These are phyloP conservation scores for Philopedon plagiatum DNA, from an alignment of 2,888 invertebrate genomes.

Conservation along the genomic window DNA sequence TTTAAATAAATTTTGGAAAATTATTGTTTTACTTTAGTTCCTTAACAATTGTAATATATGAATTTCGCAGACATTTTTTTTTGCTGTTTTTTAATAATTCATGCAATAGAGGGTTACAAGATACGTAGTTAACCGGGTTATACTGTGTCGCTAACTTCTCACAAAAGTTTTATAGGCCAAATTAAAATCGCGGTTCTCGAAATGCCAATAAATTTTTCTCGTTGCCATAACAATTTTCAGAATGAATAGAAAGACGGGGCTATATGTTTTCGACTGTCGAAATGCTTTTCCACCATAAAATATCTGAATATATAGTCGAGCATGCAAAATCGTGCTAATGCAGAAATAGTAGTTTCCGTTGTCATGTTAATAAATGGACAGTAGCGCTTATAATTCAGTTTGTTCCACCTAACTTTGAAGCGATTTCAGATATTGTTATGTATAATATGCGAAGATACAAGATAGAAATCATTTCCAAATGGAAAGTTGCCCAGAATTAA, in stretches of 20 bases:
- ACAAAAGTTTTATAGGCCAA: conserved; percentile 23
- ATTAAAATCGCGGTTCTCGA: conserved; percentile 37
- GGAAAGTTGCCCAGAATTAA: no score
- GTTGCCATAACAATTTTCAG: conserved; percentile 51
- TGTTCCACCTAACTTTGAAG: not conserved
- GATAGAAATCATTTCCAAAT: no score
- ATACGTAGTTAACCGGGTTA: not conserved
- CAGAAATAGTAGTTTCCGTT: conserved; percentile 52
- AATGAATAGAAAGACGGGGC: conserved; percentile 48
- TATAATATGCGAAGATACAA: no score
- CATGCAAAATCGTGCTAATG: conserved; percentile 58
- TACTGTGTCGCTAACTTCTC: conserved; percentile 51
- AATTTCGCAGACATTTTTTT: no score
- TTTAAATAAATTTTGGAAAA: no score
- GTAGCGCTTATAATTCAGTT: not conserved
- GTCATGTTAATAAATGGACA: conserved; percentile 1
- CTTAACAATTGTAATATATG: no score
- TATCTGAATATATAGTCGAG: conserved; percentile 54
- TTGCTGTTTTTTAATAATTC: no score
- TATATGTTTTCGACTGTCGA: conserved; percentile 54
- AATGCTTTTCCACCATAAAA: conserved; percentile 55
- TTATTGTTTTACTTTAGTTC: no score
- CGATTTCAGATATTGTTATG: not conserved
- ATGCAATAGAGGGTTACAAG: no score
- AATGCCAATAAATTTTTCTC: conserved; percentile 37